Evolutionary conservation across 2,888 invertebrate species (phyloP).

Genomic region (Pristionchus exspectatus): DNA sequence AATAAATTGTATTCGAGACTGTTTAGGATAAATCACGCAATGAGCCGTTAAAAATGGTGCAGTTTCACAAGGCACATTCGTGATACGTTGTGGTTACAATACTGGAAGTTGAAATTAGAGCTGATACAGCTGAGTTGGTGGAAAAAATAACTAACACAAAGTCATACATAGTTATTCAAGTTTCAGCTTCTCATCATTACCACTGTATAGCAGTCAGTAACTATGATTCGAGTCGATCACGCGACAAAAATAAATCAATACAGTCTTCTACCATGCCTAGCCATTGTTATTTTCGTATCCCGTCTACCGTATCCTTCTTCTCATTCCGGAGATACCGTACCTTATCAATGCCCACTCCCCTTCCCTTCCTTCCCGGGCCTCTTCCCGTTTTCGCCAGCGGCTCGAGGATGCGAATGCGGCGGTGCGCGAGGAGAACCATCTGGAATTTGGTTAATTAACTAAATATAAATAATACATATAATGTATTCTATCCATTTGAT

Average conservation of each 20-base stretch:
- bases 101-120: neutral
- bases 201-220: too few species aligned
- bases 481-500: too few species aligned
- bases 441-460: neutral
- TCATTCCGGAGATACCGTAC: neutral
- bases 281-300: too few species aligned
- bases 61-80: neutral
- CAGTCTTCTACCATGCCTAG: too few species aligned
- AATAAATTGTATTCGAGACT: too few species aligned
- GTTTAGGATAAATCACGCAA: too few species aligned
- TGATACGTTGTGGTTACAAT: neutral
- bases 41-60: neutral
- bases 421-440: constrained; percentile 59
- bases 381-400: constrained; percentile 53
- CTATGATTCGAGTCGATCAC: too few species aligned
- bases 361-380: constrained; percentile 51
- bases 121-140: neutral
- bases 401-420: constrained; percentile 68
- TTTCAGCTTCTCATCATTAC: too few species aligned
- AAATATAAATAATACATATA: neutral
- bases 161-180: too few species aligned
- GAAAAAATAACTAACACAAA: too few species aligned
- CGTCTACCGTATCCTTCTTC: neutral
- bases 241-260: too few species aligned
- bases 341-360: constrained; percentile 25